phyloP scores from a whole-genome alignment of 2,797 vertebrate genomes.

The Girardinus metallicus region DNA sequence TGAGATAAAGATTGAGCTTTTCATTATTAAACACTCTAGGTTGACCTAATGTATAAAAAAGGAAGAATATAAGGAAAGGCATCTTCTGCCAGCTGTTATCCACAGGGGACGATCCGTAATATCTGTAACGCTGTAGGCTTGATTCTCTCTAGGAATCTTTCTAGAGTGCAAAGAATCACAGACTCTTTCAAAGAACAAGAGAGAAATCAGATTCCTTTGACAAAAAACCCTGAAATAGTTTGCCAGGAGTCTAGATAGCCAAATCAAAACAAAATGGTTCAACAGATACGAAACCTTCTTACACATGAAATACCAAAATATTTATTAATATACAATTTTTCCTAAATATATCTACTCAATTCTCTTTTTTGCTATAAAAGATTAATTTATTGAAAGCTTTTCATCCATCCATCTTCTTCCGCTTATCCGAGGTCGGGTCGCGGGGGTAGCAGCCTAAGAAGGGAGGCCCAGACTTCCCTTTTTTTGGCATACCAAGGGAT shows the following conservation, averaged over 20 bases:
- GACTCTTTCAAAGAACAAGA: background rate
- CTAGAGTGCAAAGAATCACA: background rate
- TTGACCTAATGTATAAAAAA: background rate
- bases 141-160: background rate
- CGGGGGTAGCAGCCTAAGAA: too few relatives aligned
- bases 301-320: background rate
- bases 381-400: background rate
- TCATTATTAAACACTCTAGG: background rate
- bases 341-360: background rate
- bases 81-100: background rate
- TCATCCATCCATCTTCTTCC: too few relatives aligned
- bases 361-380: background rate
- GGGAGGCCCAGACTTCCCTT: too few relatives aligned
- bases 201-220: background rate
- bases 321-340: background rate
- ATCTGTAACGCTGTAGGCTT: background rate
- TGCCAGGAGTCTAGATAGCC: background rate
- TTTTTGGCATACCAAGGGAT: background rate
- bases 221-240: background rate
- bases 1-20: background rate
- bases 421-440: too few relatives aligned
- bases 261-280: background rate
- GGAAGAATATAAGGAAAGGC: background rate
- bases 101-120: background rate
- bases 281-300: background rate